Base-by-base conservation (phyloP, 2,888 invertebrate genomes). In the Scaptomyza cyrtandrae region DNA sequence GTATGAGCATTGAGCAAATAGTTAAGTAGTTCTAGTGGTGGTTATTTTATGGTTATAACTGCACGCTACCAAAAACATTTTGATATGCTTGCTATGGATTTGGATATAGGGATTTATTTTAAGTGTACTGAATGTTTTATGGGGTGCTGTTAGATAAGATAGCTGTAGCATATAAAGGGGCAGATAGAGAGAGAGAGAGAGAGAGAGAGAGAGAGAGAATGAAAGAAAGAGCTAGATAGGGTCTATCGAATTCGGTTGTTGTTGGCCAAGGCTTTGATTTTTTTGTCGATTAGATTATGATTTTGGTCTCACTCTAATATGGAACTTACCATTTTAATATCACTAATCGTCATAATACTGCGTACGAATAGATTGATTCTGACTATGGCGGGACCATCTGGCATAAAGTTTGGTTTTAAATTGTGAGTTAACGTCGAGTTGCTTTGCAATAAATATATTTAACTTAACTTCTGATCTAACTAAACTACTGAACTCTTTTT, bases 291-390 rank as follows among this genome's bases (percentile, higher is more conserved):
- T 55, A 35, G 35, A 24, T 16, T 41, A 16, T 16, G 35, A 37
- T 46, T 27, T 50, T 43, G 13, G 58, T 16, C 77, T 52, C 59
- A 63, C 54, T 68, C 76, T 59, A 53, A 58, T 57, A 67, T 67
- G 68, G 66, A 93, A 97, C 98, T 98, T 96, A 98, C 98, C 98
- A 98, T 98, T 94, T 98, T 98, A 94, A 97, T 98, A 95, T 98
- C 98, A 95, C 98, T 98, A 94, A 98, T 98, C 93, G 98, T 98
- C 93, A 97, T 97, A 93, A 98, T 97, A 96, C 97, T 98, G 95
- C 98, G 95, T 93, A 98, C 97, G 96, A 98, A 98, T 94, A 98
- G 96, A 96, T 98, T 98, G 93, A 98, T 97, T 94, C 95, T 96
- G 93, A 98, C 98, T 94, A 97, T 95, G 93, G 98, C 98, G 92